Conservation (phyloP, 2,888 invertebrate species). For the Loripinus fragilis region DNA sequence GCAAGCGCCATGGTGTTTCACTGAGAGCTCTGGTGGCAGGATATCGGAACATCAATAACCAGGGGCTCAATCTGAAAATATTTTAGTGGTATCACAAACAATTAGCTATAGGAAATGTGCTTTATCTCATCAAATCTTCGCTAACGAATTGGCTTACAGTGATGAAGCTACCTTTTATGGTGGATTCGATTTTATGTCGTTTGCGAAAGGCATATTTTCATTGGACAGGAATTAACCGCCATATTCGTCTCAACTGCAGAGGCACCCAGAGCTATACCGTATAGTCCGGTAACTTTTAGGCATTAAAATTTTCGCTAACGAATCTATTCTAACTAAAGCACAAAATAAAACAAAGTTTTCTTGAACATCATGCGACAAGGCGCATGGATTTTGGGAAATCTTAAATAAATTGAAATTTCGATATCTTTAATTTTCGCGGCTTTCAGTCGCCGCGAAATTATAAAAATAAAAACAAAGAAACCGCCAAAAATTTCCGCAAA, state of each 20-base stretch:
- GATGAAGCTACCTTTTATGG: constrained; percentile 18
- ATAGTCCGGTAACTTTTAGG: no score
- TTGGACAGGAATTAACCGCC: constrained; percentile 20
- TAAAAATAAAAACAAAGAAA: no score
- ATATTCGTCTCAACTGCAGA: not conserved
- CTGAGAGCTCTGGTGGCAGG: not conserved
- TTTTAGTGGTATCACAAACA: constrained; percentile 1
- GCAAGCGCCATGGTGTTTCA: not conserved
- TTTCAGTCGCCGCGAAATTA: no score
- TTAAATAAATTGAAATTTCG: no score
- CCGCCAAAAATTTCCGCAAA: no score
- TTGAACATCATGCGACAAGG: no score
- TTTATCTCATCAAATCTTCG: constrained; percentile 2
- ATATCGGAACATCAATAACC: constrained; percentile 2
- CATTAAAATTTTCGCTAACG: no score
- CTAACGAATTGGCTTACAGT: constrained; percentile 14
- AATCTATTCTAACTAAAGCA: no score
- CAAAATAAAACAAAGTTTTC: no score
- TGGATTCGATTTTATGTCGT: constrained; percentile 13
- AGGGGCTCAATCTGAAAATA: not conserved
- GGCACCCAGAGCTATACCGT: not conserved
- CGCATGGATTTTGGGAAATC: no score
- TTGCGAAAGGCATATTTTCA: constrained; percentile 6
- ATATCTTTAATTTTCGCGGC: no score
- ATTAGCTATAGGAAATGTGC: constrained; percentile 16